phyloP scores from a whole-genome alignment of 2,113 vertebrate genomes.

The Spea bombifrons region DNA sequence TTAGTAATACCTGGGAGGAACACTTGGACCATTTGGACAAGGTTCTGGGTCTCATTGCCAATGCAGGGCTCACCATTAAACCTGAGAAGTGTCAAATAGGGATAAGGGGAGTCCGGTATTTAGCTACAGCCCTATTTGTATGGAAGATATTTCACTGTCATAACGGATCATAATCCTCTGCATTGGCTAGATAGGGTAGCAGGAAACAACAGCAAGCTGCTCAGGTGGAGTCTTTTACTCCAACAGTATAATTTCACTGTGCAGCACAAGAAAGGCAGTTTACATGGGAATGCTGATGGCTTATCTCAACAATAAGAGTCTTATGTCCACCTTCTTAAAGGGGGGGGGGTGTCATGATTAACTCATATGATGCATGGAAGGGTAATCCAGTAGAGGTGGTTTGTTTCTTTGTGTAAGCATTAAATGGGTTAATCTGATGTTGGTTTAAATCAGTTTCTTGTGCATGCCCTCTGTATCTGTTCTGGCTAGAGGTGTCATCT shows the following conservation, averaged over 20 bases:
- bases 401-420: too few species aligned
- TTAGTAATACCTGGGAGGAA: background rate
- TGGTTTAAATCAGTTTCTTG: too few species aligned
- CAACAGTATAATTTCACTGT: background rate
- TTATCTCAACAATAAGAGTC: background rate
- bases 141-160: background rate
- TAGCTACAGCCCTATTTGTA: background rate
- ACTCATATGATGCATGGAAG: too few species aligned
- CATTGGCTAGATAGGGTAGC: background rate
- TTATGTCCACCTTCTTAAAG: too few species aligned
- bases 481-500: too few species aligned
- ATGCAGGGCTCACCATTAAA: constrained; percentile 14
- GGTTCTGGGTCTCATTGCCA: background rate
- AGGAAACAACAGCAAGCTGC: background rate
- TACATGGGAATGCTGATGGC: background rate
- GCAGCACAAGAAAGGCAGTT: background rate
- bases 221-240: background rate
- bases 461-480: too few species aligned
- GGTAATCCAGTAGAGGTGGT: too few species aligned
- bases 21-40: background rate
- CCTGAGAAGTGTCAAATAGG: constrained; percentile 8
- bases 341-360: too few species aligned
- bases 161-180: background rate
- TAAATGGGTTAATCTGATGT: too few species aligned
- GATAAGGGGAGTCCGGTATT: background rate